phyloP scores from a whole-genome alignment of 2,797 vertebrate species.

The Gallirallus australis region DNA sequence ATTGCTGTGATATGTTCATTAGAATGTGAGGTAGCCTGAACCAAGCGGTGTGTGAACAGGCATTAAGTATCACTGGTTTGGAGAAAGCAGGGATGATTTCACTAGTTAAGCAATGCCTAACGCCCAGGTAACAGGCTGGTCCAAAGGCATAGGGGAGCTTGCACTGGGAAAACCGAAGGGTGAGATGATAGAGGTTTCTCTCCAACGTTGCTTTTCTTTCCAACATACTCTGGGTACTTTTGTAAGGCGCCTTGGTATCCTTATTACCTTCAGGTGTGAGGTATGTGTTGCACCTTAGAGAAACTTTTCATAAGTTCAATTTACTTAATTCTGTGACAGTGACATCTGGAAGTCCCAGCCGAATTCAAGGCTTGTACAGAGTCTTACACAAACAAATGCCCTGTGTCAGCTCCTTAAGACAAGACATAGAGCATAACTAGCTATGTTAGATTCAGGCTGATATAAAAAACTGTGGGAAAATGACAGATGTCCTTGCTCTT shows the following conservation, averaged over 20 bases:
- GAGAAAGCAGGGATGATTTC: not conserved
- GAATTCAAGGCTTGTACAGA: not conserved
- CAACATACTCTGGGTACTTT: not conserved
- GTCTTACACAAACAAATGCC: not conserved
- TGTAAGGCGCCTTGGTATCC: not conserved
- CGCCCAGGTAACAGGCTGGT: not conserved
- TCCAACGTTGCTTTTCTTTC: not conserved
- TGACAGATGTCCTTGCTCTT: not conserved
- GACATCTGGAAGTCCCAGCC: not conserved
- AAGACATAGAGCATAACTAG: not conserved
- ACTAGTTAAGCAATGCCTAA: not conserved
- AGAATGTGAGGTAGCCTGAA: constrained; percentile 32
- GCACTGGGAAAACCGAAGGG: not conserved
- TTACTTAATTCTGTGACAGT: not conserved
- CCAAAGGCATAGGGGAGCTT: not conserved
- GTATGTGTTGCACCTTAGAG: not conserved
- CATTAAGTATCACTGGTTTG: not conserved
- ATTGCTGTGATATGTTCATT: constrained; percentile 79
- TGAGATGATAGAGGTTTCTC: accelerated
- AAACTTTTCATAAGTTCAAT: not conserved
- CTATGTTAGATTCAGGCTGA: not conserved
- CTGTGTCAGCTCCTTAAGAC: not conserved
- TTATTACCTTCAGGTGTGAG: not conserved
- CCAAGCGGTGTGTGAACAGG: not conserved
- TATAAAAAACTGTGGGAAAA: not conserved